Conservation (phyloP, 2,797 vertebrate species). For the Centroberyx gerrardi region DNA sequence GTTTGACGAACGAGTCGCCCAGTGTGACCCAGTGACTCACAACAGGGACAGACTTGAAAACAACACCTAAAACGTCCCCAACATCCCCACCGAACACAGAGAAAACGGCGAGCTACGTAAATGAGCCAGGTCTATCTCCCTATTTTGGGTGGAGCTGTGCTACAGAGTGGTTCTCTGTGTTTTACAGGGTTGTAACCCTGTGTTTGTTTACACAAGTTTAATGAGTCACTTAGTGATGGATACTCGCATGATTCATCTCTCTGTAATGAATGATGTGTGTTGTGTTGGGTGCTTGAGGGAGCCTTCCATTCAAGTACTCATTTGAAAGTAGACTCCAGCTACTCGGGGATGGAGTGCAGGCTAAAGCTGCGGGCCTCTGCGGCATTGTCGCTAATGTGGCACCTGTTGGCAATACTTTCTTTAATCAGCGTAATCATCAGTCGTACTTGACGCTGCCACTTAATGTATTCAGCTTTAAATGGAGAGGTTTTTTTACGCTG, state of each 20-base stretch:
- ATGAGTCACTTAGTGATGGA: conserved; percentile 65
- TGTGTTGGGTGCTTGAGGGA: conserved; percentile 20
- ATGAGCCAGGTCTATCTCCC: neutral
- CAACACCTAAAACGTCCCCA: neutral
- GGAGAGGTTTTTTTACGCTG: neutral
- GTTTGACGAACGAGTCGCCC: too few relatives aligned
- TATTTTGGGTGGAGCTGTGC: conserved; percentile 12
- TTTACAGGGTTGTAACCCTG: conserved; percentile 34
- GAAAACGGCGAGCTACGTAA: neutral
- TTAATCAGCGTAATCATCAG: neutral
- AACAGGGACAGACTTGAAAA: neutral
- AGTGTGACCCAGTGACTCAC: too few relatives aligned
- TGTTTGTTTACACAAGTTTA: conserved; percentile 63
- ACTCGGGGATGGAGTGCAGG: neutral
- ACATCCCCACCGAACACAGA: neutral
- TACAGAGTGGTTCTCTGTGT: conserved; percentile 22
- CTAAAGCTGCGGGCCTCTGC: neutral
- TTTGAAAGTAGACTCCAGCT: conserved; percentile 12
- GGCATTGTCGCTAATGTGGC: neutral
- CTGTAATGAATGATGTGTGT: conserved; percentile 52
- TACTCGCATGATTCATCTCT: conserved; percentile 51
- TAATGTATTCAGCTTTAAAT: neutral
- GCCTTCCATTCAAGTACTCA: neutral
- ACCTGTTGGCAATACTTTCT: neutral
- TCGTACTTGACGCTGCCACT: neutral